Evolutionary conservation across 1,140 invertebrate species (phyloP).

Genomic region (Caerostris darwini): DNA sequence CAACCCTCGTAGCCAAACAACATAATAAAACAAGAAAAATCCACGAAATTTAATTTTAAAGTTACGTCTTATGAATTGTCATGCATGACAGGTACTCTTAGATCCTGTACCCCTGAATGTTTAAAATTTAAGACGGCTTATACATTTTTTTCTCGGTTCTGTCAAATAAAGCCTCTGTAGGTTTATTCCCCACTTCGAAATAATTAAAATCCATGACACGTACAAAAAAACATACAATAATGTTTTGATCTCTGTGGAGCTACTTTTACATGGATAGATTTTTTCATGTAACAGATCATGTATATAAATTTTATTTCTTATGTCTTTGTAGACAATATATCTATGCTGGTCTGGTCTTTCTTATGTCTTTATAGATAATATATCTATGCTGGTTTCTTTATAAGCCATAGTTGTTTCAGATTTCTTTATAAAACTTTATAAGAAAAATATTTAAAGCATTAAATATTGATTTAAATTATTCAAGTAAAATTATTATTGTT

Average conservation of each 20-base stretch:
- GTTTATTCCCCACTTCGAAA: neutral
- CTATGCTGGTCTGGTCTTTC: too few relatives aligned
- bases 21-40: neutral
- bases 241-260: neutral
- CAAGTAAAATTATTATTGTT: too few relatives aligned
- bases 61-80: slow-evolving; percentile 10
- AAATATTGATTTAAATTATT: too few relatives aligned
- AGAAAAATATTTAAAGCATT: too few relatives aligned
- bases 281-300: neutral
- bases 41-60: slow-evolving; percentile 25
- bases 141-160: neutral
- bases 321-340: too few relatives aligned
- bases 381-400: too few relatives aligned
- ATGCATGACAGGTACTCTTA: neutral
- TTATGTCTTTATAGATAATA: too few relatives aligned
- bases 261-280: neutral
- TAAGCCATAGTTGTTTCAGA: too few relatives aligned
- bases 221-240: neutral
- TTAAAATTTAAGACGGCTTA: neutral
- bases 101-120: neutral
- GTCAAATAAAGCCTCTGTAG: neutral
- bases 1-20: neutral
- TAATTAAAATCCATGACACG: slow-evolving; percentile 9
- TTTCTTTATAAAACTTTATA: too few relatives aligned
- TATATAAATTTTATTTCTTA: too few relatives aligned